A percentile compares a stretch with the other conserved stretches of the same genome.
Conservation (phyloP, 2,113 vertebrate species). For the Chauna torquata region DNA sequence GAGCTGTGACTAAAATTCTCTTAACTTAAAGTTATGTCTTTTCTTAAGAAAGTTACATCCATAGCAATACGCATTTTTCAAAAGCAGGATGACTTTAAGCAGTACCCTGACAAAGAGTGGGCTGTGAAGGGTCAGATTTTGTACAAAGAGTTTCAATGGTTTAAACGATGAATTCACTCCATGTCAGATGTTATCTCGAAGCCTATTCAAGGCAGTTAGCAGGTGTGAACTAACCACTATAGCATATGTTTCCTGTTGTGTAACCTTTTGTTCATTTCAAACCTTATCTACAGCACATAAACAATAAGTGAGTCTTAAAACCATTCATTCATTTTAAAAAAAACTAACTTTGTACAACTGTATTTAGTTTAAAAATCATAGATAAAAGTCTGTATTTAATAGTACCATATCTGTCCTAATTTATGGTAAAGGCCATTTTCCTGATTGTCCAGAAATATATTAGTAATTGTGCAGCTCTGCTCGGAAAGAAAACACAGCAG, state of each 20-base stretch:
- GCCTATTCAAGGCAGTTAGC: constrained; percentile 29
- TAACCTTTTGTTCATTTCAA: background rate
- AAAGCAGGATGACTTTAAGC: constrained; percentile 6
- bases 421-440: background rate
- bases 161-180: constrained; percentile 19
- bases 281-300: background rate
- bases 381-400: background rate
- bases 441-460: background rate
- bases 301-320: background rate
- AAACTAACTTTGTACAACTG: background rate
- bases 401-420: background rate
- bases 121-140: background rate
- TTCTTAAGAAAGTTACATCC: background rate
- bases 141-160: background rate
- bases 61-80: background rate
- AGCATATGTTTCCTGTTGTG: constrained; percentile 45
- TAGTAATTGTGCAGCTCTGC: background rate
- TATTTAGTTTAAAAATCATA: background rate
- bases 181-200: constrained; percentile 5
- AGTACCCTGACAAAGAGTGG: background rate
- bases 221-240: constrained; percentile 41
- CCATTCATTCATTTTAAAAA: background rate
- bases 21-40: background rate
- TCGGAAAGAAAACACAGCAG: background rate
- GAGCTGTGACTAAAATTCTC: background rate